Evolutionary conservation across 1,140 invertebrate genomes (phyloP).

Genomic region (Lucilia sericata): DNA sequence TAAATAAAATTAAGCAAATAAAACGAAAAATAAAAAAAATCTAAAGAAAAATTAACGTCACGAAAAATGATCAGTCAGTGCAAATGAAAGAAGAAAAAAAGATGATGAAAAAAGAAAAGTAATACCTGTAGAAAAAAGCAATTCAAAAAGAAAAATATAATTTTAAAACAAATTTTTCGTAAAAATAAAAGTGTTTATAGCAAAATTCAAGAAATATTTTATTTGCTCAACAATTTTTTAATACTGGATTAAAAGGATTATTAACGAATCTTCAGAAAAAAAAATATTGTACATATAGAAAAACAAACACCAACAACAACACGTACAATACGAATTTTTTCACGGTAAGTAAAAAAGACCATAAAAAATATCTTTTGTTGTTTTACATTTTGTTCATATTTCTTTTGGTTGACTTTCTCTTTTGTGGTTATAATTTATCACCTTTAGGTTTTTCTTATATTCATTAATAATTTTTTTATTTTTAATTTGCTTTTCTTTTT

Average conservation of each 20-base stretch:
- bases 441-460: neutral
- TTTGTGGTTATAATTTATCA: neutral
- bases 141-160: neutral
- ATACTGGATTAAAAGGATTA: conserved; percentile 16
- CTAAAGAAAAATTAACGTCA: neutral
- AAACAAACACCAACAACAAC: too few species aligned
- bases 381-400: neutral
- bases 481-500: neutral
- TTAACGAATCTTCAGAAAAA: neutral
- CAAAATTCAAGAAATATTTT: neutral
- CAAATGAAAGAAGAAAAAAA: neutral
- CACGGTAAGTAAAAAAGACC: neutral
- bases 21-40: too few species aligned
- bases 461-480: neutral
- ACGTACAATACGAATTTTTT: neutral
- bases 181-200: too few species aligned
- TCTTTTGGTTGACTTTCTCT: neutral
- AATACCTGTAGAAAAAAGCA: neutral
- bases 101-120: neutral
- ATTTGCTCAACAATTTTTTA: neutral
- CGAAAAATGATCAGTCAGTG: neutral
- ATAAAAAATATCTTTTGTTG: neutral
- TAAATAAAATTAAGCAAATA: neutral
- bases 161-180: neutral
- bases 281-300: too few species aligned